Percentiles rank a stretch among this genome's conserved stretches.
These are phyloP conservation scores for Scopus umbretta DNA, from an alignment of 2,113 vertebrate species.

Conservation along the genomic window DNA sequence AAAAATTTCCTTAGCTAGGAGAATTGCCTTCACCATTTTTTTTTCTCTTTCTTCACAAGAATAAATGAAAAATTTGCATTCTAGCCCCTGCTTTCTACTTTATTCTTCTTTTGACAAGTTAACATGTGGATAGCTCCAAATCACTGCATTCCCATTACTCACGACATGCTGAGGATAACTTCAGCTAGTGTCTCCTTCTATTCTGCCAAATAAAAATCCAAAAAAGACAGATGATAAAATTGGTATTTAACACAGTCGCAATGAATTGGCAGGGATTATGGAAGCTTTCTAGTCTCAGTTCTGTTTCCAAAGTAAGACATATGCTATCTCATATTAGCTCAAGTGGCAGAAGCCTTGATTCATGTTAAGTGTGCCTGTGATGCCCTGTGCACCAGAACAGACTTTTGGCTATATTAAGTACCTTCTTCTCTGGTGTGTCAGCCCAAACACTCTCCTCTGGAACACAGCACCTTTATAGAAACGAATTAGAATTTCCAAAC, in stretches of 20 bases:
- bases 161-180: background rate
- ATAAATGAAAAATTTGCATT: background rate
- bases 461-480: background rate
- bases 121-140: background rate
- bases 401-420: background rate
- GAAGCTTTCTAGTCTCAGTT: background rate
- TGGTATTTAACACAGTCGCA: background rate
- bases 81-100: background rate
- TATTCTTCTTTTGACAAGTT: background rate
- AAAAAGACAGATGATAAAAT: background rate
- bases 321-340: background rate
- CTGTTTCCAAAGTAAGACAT: background rate
- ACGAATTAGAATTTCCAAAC: background rate
- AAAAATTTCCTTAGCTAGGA: background rate
- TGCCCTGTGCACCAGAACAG: background rate
- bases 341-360: background rate
- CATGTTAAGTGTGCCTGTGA: background rate
- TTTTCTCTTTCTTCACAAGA: background rate
- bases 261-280: background rate
- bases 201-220: background rate
- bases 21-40: background rate
- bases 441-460: background rate
- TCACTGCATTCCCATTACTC: background rate
- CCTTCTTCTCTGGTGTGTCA: background rate
- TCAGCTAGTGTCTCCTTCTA: background rate